Conservation (phyloP, 2,797 vertebrate species). For the Hydrolagus colliei region DNA sequence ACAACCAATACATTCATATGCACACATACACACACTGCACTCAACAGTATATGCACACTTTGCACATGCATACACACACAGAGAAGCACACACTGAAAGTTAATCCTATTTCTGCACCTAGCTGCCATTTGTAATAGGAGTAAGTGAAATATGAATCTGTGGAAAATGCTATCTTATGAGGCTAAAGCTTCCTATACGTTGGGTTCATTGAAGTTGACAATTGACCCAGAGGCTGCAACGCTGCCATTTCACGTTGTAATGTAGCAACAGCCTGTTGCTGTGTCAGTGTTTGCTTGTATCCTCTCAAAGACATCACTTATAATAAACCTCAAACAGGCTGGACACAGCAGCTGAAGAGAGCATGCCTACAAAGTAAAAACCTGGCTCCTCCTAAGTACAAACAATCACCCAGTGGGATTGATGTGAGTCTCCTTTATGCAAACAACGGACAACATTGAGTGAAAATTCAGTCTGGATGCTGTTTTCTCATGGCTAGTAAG, state of each 20-base stretch:
- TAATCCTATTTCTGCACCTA: background rate
- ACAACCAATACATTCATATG: background rate
- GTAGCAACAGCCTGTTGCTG: constrained; percentile 43
- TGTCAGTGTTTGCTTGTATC: constrained; percentile 40
- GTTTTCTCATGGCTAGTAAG: background rate
- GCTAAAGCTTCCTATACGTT: background rate
- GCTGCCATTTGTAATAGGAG: background rate
- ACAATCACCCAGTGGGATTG: background rate
- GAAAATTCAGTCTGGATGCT: background rate
- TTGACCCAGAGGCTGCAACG: constrained; percentile 31
- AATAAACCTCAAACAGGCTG: background rate
- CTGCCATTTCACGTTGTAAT: constrained; percentile 41
- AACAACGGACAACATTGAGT: background rate
- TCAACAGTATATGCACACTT: background rate
- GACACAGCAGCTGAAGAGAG: background rate
- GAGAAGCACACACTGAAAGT: background rate
- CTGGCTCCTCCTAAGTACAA: background rate
- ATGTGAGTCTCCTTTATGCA: background rate
- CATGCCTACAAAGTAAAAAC: too few species aligned
- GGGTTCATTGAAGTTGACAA: too few species aligned
- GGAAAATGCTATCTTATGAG: background rate
- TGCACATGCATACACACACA: background rate
- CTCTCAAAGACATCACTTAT: too few species aligned
- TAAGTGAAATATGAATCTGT: background rate
- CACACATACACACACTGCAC: too few species aligned